Evolutionary conservation across 2,797 vertebrate species (phyloP).

Genomic region (Macropus fuliginosus): DNA sequence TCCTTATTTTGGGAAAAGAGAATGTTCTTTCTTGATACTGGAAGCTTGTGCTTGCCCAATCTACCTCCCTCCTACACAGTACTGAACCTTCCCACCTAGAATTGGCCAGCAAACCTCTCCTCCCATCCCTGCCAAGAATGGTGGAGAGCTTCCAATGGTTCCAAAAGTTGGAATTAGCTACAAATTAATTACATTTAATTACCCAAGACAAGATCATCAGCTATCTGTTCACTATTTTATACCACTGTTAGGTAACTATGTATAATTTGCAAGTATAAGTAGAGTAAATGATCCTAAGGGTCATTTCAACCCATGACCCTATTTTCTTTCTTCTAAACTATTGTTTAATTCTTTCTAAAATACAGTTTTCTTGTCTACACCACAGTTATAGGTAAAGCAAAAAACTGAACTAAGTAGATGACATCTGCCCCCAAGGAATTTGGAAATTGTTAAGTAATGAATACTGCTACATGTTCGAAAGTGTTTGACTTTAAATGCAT

Average conservation of each 20-base stretch:
- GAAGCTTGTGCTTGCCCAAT: constrained; percentile 63
- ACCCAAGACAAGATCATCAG: constrained; percentile 71
- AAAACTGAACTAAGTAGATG: constrained; percentile 52
- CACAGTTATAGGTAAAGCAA: constrained; percentile 54
- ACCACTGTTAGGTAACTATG: constrained; percentile 72
- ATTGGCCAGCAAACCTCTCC: constrained; percentile 64
- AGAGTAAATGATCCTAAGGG: constrained; percentile 72
- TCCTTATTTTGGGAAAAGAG: accelerated
- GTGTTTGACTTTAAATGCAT: constrained; percentile 19
- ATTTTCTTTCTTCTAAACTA: constrained; percentile 55
- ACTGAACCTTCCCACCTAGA: constrained; percentile 73
- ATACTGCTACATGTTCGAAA: constrained; percentile 58
- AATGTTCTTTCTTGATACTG: constrained; percentile 47
- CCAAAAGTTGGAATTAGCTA: constrained; percentile 80
- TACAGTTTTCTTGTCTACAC: constrained; percentile 38
- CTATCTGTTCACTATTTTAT: constrained; percentile 71
- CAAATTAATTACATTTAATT: constrained; percentile 81
- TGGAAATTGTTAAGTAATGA: constrained; percentile 76
- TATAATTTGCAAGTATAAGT: constrained; percentile 79
- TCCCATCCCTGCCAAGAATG: constrained; percentile 72
- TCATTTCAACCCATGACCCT: constrained; percentile 65
- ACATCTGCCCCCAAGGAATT: constrained; percentile 49
- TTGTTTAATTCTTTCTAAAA: constrained; percentile 64
- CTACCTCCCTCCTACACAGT: constrained; percentile 66
- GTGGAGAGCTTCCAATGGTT: constrained; percentile 74